Evolutionary conservation across 2,113 vertebrate species (phyloP).

Genomic region (Bettongia penicillata): DNA sequence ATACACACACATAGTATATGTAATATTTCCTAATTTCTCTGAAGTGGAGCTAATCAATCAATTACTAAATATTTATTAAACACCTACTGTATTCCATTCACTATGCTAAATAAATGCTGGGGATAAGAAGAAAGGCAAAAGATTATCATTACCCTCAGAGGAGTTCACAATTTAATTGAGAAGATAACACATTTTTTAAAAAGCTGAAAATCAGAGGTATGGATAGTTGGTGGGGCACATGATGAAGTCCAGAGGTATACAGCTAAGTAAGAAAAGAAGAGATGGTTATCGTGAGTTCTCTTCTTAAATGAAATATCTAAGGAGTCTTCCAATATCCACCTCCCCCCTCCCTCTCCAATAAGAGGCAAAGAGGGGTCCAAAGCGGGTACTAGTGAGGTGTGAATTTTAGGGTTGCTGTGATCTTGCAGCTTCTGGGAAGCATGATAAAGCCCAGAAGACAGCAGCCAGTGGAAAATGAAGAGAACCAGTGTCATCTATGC

Average conservation of each 20-base stretch:
- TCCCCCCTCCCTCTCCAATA: background rate
- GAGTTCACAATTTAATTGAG: conserved; percentile 22
- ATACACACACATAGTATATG: background rate
- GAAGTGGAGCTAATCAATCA: background rate
- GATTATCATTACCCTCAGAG: background rate
- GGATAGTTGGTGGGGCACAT: background rate
- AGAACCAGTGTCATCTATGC: background rate
- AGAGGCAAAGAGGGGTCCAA: background rate
- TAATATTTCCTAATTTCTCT: background rate
- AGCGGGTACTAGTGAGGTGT: background rate
- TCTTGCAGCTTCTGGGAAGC: background rate
- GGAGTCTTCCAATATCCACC: background rate
- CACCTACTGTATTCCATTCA: conserved; percentile 13
- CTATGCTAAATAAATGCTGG: background rate
- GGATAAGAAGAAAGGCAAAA: background rate
- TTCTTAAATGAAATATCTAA: background rate
- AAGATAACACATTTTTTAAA: conserved; percentile 1
- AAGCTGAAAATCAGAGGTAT: conserved; percentile 10
- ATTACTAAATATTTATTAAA: background rate
- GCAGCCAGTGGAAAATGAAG: background rate
- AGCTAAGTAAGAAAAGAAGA: background rate
- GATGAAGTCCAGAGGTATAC: background rate
- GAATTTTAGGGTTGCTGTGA: background rate
- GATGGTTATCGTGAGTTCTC: background rate
- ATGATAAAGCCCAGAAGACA: background rate